Evolutionary conservation across 2,797 vertebrate genomes (phyloP), one percentile per base, ranked within the genome.

Genomic region (Sebastes aleutianus): DNA sequence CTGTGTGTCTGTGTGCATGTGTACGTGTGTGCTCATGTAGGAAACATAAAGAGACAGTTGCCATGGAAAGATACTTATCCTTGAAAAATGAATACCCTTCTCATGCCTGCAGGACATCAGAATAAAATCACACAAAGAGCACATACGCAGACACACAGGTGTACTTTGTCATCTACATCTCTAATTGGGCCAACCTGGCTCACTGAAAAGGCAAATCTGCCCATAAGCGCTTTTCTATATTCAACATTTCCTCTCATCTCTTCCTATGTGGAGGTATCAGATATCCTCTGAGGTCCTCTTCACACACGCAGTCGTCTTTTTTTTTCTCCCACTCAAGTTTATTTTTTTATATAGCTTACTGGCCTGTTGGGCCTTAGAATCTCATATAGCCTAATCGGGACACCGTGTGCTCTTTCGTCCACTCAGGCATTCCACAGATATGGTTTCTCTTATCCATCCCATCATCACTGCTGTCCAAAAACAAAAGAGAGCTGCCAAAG

Each of bases 121-220:
- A 65, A 82, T 47, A 82, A 73, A 75, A 68, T 64, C 70, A 68
- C 34, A 81, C 76, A 79, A 61, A 73, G 64, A 64, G 32, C 29
- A 13, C 32, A 32, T 24, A 73, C 76, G 69, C 53, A 84, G 43
- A 85, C 14, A 34, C 66, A 76, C 76, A 83, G 67, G 81, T 85
- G 72, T 86, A 72, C 85, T 70, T 87, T 86, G 89, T 87, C 89
- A 86, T 87, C 75, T 75, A 16, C 78, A 70, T 89, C 72, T 88
- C 85, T 90, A 86, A 91, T 91, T 89, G 79, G 89, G 80, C 74
- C 89, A 85, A 47, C 75, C 68, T 39, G 72, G 10, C 77, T 71
- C 74, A 32, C 32, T 89, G 75, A 84, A 89, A 90, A 85, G 81
- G 74, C 86, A 80, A 84, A 91, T 88, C 76, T 92, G 85, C 86